Percentiles rank a stretch among this genome's conserved stretches.
phyloP scores from a whole-genome alignment of 1,140 invertebrate species.

The Pemphigus obesinymphae region DNA sequence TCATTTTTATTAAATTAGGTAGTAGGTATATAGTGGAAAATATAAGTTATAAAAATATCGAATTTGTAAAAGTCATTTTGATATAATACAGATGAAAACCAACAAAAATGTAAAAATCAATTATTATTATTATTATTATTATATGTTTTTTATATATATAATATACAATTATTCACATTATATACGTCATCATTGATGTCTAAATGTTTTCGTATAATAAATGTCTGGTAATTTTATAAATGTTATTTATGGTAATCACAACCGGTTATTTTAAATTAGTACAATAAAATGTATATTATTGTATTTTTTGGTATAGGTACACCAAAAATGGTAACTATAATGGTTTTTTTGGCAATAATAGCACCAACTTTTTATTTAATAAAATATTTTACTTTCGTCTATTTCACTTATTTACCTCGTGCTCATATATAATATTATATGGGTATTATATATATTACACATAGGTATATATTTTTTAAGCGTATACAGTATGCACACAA shows the following conservation, averaged over 20 bases:
- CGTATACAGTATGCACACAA: background rate
- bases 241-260: slow-evolving; percentile 10
- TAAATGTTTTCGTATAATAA: slow-evolving; percentile 8
- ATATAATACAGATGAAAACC: no score
- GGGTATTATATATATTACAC: background rate
- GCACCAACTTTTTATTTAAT: background rate
- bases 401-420: background rate
- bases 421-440: background rate
- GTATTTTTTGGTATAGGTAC: background rate
- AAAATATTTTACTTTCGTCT: background rate
- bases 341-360: background rate
- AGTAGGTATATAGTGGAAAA: no score
- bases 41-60: no score
- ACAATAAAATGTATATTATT: background rate
- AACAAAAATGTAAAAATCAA: background rate
- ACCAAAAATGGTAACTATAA: background rate
- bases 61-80: no score
- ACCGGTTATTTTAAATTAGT: slow-evolving; percentile 5
- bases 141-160: background rate
- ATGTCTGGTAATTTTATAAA: background rate
- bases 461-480: background rate
- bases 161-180: background rate
- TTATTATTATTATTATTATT: no score
- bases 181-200: background rate
- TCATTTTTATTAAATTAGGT: no score